Percentiles rank a stretch among this genome's conserved stretches.
These are phyloP conservation scores for Tuberolachnus salignus DNA, from an alignment of 2,888 invertebrate genomes.

Conservation along the genomic window DNA sequence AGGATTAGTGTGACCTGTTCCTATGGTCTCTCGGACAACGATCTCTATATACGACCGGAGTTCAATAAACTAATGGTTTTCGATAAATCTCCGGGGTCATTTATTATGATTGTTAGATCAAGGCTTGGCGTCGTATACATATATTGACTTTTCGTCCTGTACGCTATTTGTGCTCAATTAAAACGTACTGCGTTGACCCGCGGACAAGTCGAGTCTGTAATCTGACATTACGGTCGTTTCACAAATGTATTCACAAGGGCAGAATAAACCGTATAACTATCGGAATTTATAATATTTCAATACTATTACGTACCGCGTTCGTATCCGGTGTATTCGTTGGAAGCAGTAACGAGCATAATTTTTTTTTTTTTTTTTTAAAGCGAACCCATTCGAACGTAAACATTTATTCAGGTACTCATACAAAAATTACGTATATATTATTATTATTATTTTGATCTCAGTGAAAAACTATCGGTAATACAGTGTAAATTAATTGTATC, in stretches of 20 bases:
- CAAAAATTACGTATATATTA: no score
- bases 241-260: background rate
- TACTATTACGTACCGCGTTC: background rate
- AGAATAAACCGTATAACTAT: background rate
- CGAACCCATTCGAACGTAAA: background rate
- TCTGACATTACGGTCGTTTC: background rate
- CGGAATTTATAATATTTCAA: background rate
- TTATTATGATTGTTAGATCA: conserved; percentile 55
- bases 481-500: background rate
- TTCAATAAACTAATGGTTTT: conserved; percentile 29
- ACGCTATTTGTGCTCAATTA: conserved; percentile 8
- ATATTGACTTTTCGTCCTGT: background rate
- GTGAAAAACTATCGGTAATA: no score
- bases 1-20: background rate
- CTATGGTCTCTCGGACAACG: background rate
- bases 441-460: no score
- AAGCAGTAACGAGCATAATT: no score
- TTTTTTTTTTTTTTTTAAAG: no score
- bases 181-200: background rate
- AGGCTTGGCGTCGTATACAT: conserved; percentile 37
- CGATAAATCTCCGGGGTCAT: conserved; percentile 20
- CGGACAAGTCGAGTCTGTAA: background rate
- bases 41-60: background rate
- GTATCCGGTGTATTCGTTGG: background rate
- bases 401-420: no score